Percentiles rank a stretch among this genome's conserved stretches.
These are phyloP conservation scores for Mythimna loreyi DNA, from an alignment of 2,888 invertebrate species.

Conservation along the genomic window DNA sequence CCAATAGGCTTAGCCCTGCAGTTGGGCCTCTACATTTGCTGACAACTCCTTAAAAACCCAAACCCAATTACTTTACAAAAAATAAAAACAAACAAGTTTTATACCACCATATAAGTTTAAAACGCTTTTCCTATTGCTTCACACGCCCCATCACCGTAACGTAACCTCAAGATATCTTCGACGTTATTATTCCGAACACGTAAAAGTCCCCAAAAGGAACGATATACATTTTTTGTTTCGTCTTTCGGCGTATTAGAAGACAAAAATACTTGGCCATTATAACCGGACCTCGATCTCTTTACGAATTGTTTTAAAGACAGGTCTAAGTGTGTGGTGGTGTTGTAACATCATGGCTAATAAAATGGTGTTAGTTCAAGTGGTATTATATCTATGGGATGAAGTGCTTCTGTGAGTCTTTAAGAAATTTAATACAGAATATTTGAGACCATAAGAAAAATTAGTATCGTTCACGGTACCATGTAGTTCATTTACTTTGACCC, in stretches of 20 bases:
- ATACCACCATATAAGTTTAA: no score
- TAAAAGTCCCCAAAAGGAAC: conserved; percentile 66
- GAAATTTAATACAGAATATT: conserved; percentile 2
- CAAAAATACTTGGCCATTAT: conserved; percentile 59
- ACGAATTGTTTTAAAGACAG: conserved; percentile 45
- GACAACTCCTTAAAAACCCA: no score
- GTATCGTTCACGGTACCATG: not conserved
- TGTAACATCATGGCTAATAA: conserved; percentile 76
- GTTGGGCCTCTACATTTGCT: no score
- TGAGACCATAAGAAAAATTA: not conserved
- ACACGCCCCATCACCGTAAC: conserved; percentile 22
- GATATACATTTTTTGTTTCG: conserved; percentile 65
- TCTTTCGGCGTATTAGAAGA: conserved; percentile 67
- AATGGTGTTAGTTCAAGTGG: conserved; percentile 76
- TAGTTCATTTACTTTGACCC: not conserved
- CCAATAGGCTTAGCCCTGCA: no score
- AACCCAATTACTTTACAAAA: no score
- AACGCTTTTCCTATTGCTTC: not conserved
- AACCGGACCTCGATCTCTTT: conserved; percentile 45
- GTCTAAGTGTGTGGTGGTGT: conserved; percentile 59
- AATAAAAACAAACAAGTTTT: no score
- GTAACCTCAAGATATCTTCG: conserved; percentile 48
- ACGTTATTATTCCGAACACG: conserved; percentile 70
- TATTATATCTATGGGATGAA: conserved; percentile 26
- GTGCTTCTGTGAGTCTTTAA: conserved; percentile 16